These are phyloP conservation scores for Passerina amoena DNA, from an alignment of 2,113 vertebrate genomes.

Conservation along the genomic window DNA sequence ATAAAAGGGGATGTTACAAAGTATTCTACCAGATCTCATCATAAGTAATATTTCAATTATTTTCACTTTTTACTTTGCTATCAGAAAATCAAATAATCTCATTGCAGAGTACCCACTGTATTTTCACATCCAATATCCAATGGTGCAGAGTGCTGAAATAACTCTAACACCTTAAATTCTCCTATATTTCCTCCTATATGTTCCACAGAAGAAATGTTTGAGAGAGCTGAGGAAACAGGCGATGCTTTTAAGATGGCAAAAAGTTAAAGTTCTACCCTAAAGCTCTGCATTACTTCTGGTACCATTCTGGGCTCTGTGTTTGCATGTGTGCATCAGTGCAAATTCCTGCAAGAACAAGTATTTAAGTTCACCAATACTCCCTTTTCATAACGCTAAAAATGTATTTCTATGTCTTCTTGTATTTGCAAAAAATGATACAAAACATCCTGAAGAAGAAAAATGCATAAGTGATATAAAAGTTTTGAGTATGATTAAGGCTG, in stretches of 20 bases:
- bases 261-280: not conserved
- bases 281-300: not conserved
- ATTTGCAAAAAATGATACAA: not conserved
- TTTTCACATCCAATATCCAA: not conserved
- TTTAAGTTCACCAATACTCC: not conserved
- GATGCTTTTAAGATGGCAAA: not conserved
- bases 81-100: not conserved
- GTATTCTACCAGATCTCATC: not conserved
- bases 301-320: accelerated
- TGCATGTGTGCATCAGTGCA: not conserved
- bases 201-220: not conserved
- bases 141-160: not conserved
- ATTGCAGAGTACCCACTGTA: conserved; percentile 20
- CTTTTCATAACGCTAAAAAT: not conserved
- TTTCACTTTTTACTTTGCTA: conserved; percentile 1
- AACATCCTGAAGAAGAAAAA: not conserved
- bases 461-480: not conserved
- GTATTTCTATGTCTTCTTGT: not conserved
- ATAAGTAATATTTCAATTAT: not conserved
- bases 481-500: not conserved
- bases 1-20: not conserved
- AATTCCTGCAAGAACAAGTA: not conserved
- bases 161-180: not conserved
- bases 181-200: not conserved
- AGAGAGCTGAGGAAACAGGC: not conserved